Evolutionary conservation across 2,113 vertebrate species (phyloP).

Genomic region (Agapornis roseicollis): DNA sequence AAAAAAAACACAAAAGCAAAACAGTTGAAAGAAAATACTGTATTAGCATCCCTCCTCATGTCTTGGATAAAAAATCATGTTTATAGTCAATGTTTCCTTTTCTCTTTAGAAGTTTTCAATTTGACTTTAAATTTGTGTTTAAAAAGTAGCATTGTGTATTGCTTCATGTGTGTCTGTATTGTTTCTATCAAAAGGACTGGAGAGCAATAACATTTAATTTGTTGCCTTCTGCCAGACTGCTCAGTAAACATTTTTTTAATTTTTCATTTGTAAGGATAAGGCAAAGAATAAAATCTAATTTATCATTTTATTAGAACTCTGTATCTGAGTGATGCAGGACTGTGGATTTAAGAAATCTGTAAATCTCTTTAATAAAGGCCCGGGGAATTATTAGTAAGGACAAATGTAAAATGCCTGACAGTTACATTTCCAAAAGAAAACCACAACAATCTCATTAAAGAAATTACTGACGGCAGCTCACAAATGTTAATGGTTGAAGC

Average conservation of each 20-base stretch:
- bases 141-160: neutral
- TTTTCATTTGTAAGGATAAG: conserved; percentile 70
- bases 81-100: neutral
- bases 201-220: conserved; percentile 49
- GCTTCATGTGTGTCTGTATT: conserved; percentile 1
- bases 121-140: conserved; percentile 25
- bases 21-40: conserved; percentile 34
- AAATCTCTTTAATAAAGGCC: conserved; percentile 85
- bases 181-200: conserved; percentile 29
- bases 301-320: conserved; percentile 73
- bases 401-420: conserved; percentile 83
- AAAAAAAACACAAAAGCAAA: neutral
- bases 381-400: conserved; percentile 84
- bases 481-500: conserved; percentile 89
- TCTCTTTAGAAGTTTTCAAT: conserved; percentile 19
- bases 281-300: conserved; percentile 71
- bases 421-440: conserved; percentile 78
- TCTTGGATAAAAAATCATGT: conserved; percentile 4
- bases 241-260: conserved; percentile 75
- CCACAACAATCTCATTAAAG: conserved; percentile 93
- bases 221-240: conserved; percentile 55
- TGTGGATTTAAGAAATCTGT: conserved; percentile 81
- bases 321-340: conserved; percentile 74
- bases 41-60: neutral
- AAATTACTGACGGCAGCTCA: conserved; percentile 90